Evolutionary conservation across 1,140 invertebrate genomes (phyloP).

Genomic region (Drosophila mojavensis): DNA sequence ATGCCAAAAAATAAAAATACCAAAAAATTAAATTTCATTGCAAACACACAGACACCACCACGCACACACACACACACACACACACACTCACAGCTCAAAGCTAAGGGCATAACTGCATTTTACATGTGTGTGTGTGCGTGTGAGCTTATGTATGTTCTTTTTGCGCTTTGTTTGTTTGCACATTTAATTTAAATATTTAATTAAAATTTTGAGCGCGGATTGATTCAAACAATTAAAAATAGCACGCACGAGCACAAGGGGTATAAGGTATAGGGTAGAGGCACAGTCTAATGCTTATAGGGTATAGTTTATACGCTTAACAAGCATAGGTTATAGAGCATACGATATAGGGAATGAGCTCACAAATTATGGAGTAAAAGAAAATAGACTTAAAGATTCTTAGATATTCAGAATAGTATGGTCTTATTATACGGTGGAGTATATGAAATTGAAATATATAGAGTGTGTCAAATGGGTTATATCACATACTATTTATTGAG

Average conservation of each 20-base stretch:
- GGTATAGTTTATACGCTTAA: too few species aligned
- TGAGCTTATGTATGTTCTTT: slow-evolving; percentile 36
- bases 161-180: slow-evolving; percentile 52
- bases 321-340: too few species aligned
- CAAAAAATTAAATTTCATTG: slow-evolving; percentile 55
- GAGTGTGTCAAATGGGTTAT: too few species aligned
- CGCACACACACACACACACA: slow-evolving; percentile 11
- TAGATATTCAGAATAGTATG: too few species aligned
- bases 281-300: too few species aligned
- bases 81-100: slow-evolving; percentile 25
- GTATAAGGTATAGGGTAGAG: background rate
- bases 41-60: slow-evolving; percentile 1
- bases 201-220: slow-evolving; percentile 79
- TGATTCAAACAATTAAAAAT: slow-evolving; percentile 80
- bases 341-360: too few species aligned
- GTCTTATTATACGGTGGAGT: too few species aligned
- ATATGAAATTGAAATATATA: too few species aligned
- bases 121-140: background rate
- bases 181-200: slow-evolving; percentile 79
- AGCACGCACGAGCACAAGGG: slow-evolving; percentile 30
- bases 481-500: too few species aligned
- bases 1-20: slow-evolving; percentile 56
- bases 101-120: slow-evolving; percentile 24
- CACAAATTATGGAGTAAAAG: too few species aligned
- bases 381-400: too few species aligned